Conservation (phyloP, 1,140 invertebrate species). For the Chrysomallon squamiferum region DNA sequence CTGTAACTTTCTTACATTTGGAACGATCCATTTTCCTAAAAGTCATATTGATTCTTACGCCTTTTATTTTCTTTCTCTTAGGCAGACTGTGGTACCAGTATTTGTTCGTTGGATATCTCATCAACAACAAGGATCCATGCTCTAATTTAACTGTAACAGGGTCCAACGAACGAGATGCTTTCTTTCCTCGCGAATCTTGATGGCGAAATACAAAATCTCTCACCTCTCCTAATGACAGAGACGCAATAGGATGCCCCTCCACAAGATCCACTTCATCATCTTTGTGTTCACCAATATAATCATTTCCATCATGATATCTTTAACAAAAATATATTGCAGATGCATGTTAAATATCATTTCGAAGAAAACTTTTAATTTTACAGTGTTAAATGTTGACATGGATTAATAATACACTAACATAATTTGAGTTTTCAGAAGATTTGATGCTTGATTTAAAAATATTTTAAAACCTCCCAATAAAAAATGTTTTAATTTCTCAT, state of each 20-base stretch:
- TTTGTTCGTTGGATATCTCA: slow-evolving; percentile 77
- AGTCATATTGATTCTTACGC: slow-evolving; percentile 74
- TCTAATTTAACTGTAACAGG: slow-evolving; percentile 70
- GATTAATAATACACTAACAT: too few relatives aligned
- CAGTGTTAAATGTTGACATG: too few relatives aligned
- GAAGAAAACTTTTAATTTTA: too few relatives aligned
- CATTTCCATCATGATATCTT: slow-evolving; percentile 75
- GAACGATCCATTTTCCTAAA: slow-evolving; percentile 62
- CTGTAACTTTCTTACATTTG: slow-evolving; percentile 12
- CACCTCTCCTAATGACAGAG: slow-evolving; percentile 72
- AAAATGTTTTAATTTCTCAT: too few relatives aligned
- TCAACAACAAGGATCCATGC: slow-evolving; percentile 73
- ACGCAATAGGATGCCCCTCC: slow-evolving; percentile 71
- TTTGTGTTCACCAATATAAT: slow-evolving; percentile 77
- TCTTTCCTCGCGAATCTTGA: slow-evolving; percentile 65
- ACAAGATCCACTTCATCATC: slow-evolving; percentile 76
- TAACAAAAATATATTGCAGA: slow-evolving; percentile 12
- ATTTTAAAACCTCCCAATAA: too few relatives aligned
- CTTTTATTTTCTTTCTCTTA: slow-evolving; percentile 66
- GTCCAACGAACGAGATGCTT: slow-evolving; percentile 49
- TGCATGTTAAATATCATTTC: too few relatives aligned
- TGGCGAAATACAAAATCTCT: slow-evolving; percentile 75
- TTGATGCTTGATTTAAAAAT: too few relatives aligned
- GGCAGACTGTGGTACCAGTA: slow-evolving; percentile 78
- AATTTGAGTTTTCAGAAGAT: too few relatives aligned